phyloP scores from a whole-genome alignment of 2,113 vertebrate species.

The Melanocharis versteri region DNA sequence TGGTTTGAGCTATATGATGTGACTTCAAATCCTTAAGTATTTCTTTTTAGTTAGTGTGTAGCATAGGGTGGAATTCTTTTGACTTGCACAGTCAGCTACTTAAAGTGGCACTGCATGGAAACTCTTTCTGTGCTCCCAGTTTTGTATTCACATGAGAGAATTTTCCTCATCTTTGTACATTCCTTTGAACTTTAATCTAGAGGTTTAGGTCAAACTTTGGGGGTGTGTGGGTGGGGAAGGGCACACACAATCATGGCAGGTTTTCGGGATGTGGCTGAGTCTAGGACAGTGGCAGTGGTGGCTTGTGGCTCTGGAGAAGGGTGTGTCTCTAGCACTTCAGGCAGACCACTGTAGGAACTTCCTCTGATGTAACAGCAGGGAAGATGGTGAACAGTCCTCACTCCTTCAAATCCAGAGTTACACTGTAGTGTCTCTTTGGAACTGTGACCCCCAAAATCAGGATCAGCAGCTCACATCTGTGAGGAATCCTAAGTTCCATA shows the following conservation, averaged over 20 bases:
- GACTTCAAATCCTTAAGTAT: neutral
- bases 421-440: neutral
- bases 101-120: neutral
- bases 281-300: neutral
- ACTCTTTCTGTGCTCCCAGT: neutral
- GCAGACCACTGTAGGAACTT: neutral
- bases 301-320: neutral
- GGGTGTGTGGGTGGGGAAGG: rapidly evolving
- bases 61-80: neutral
- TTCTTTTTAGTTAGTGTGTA: neutral
- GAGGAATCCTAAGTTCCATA: neutral
- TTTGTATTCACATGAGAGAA: neutral
- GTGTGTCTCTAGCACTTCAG: neutral
- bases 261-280: neutral
- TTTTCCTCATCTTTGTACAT: neutral
- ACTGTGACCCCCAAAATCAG: neutral
- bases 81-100: neutral
- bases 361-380: neutral
- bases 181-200: neutral
- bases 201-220: neutral
- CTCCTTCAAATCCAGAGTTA: neutral
- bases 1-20: neutral
- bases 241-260: neutral
- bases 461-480: neutral
- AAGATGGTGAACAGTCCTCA: neutral